Evolutionary conservation across 2,888 invertebrate species (phyloP).

Genomic region (Habroteleia sp.): DNA sequence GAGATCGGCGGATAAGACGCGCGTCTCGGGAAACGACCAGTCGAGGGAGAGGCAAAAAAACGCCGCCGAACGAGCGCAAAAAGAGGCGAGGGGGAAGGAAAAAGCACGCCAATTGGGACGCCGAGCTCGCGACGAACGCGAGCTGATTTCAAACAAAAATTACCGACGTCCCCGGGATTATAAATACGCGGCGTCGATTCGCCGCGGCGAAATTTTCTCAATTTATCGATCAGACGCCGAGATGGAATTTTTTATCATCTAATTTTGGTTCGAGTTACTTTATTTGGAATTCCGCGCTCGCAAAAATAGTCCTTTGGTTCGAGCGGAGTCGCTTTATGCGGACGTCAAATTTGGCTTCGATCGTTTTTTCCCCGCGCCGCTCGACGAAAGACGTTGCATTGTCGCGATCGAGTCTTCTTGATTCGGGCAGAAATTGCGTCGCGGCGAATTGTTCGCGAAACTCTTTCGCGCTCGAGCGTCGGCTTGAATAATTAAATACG

Average conservation of each 20-base stretch:
- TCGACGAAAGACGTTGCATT: too few relatives aligned
- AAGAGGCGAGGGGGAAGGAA: slow-evolving; percentile 1
- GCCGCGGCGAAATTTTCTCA: slow-evolving; percentile 19
- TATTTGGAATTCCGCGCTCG: slow-evolving; percentile 1
- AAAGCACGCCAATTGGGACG: slow-evolving; percentile 29
- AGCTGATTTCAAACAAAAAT: slow-evolving; percentile 43
- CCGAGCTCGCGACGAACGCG: slow-evolving; percentile 35
- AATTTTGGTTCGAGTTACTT: slow-evolving; percentile 12
- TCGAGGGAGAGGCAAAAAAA: slow-evolving; percentile 30
- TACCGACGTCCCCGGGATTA: slow-evolving; percentile 36
- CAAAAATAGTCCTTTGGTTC: neutral
- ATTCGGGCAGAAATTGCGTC: too few relatives aligned
- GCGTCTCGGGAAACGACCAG: slow-evolving; percentile 45
- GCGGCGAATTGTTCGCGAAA: too few relatives aligned
- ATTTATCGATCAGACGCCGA: slow-evolving; percentile 27
- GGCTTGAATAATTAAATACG: too few relatives aligned
- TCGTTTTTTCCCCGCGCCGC: too few relatives aligned
- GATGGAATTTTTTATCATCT: slow-evolving; percentile 25
- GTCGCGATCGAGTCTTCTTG: too few relatives aligned
- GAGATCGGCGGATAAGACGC: slow-evolving; percentile 56
- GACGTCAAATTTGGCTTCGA: neutral
- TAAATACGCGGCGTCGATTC: slow-evolving; percentile 41
- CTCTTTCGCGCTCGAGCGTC: too few relatives aligned
- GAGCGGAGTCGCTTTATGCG: neutral
- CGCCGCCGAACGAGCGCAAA: too few relatives aligned